Base-by-base conservation (phyloP, 2,113 vertebrate genomes). In the Gopherus flavomarginatus region DNA sequence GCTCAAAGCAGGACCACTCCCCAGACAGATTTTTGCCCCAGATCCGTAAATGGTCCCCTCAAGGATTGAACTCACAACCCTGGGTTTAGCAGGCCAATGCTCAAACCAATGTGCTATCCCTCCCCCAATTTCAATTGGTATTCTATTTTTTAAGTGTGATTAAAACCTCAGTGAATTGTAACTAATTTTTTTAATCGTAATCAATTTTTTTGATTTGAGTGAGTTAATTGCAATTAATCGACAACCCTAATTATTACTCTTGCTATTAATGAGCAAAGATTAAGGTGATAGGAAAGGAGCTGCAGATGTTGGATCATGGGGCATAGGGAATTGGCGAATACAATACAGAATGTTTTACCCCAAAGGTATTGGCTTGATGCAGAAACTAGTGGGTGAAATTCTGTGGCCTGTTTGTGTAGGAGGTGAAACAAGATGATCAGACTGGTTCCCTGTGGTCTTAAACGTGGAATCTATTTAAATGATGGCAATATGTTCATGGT, bases 401-500 rank as follows among this genome's bases (percentile, higher is more conserved):
- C 27, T 42, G 11, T 81, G 19, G 19, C 19, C 4, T 38, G 50
- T 4, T 72, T 72, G 65, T 72, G n/a, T 13, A 72, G 35, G 17
- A 38, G 35, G 5, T 38, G 65, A 72, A 72, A 21, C 65, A 72
- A 38, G 35, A 72, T 72, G n/a, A 72, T 72, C 17, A 11, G 8
- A 72, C 17, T 38, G 4, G 35, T 38, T 19, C 35, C 65, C 38
- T 38, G 35, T 72, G n/a, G 17, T 19, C 17, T 69, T 69, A 69
- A 69, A n/a, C 35, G 1, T 17, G n/a, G 35, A n/a, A n/a, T n/a
- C 35, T n/a, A n/a, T 72, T 72, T 38, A 72, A 5, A 0, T 90
- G 38, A 3, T 80, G 31, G 0, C 49, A 26, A 13, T 52, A 26
- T 17, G 1, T 92, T 35, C 17, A 7, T 79, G 3, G 5, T 83